A percentile compares a stretch with the other conserved stretches of the same genome.
These are phyloP conservation scores for Pavo muticus DNA, from an alignment of 2,113 vertebrate species.

Conservation along the genomic window DNA sequence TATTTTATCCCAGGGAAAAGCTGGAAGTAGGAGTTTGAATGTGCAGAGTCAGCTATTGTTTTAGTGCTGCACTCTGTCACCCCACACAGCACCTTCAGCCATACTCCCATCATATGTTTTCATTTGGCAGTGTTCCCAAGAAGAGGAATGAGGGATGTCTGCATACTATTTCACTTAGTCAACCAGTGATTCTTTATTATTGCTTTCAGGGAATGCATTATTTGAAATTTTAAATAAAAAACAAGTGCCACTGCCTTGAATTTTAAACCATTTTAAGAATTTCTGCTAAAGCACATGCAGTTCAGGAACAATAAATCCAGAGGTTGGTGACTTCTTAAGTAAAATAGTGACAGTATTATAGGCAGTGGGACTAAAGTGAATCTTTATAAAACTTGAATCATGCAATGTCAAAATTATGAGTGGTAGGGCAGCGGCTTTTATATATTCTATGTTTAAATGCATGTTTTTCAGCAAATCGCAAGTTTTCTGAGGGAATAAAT, in stretches of 20 bases:
- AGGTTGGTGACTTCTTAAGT: neutral
- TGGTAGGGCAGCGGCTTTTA: neutral
- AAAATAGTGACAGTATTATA: neutral
- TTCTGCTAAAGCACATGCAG: neutral
- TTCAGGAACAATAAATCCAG: neutral
- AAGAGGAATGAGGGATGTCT: slow-evolving; percentile 49
- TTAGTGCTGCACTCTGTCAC: slow-evolving; percentile 55
- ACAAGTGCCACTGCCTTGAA: neutral
- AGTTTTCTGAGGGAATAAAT: neutral
- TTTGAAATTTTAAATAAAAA: neutral
- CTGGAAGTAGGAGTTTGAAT: slow-evolving; percentile 21
- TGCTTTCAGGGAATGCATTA: slow-evolving; percentile 28
- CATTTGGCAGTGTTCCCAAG: slow-evolving; percentile 53
- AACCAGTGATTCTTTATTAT: neutral
- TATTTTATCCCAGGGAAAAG: slow-evolving; percentile 52
- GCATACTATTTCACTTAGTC: slow-evolving; percentile 62
- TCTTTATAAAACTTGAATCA: neutral
- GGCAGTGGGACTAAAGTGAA: neutral
- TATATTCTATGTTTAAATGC: neutral
- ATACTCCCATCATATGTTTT: slow-evolving; percentile 55
- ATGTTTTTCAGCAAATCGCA: neutral
- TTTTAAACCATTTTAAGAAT: slow-evolving; percentile 1
- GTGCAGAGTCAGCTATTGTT: slow-evolving; percentile 68
- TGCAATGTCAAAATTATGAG: neutral
- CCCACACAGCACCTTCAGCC: slow-evolving; percentile 60